Evolutionary conservation across 2,113 vertebrate species (phyloP), one percentile per base, ranked within the genome.

Genomic region (Haemorhous mexicanus): DNA sequence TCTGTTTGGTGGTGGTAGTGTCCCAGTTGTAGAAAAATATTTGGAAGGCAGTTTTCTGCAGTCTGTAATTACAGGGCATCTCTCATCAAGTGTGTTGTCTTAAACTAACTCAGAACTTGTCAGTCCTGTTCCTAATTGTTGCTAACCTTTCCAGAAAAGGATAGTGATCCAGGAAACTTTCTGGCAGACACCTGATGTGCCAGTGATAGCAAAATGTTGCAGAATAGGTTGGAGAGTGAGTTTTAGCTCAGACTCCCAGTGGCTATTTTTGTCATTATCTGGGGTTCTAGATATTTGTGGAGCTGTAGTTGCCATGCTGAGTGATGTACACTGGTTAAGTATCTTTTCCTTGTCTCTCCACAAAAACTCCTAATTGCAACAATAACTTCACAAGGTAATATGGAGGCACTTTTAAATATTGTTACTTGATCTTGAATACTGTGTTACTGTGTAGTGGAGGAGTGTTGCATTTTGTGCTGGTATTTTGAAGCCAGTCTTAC

Each of bases 111-210:
- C 78, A 49, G 37, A 74, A 77, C 53, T 74, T 43, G 10, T 62
- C 64, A n/a, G 50, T 77, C 70, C 67, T 73, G 61, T 74, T 87
- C 1, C 0, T 13, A 53, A 58, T 69, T 46, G 53, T 35, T 70
- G 69, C 74, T 95, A 91, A 62, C 58, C 73, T 95, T 93, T 91
- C 76, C 63, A 91, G 88, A 91, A 84, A 93, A 80, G 77, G 68
- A 56, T n/a, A n/a, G 39, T 33, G 75, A 84, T 83, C 56, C 55
- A 90, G 83, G 94, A 90, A 89, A 82, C 52, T 68, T 70, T 76
- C 46, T 91, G 75, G 63, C 59, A 80, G 70, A 43, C 79, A 79
- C 19, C 20, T 95, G 89, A 82, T 43, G n/a, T 64, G 49, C 53
- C n/a, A 37, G 76, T 6, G 84, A 61, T 61, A 93, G 63, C 80